Conservation (phyloP, 2,888 invertebrate species). For the Carterocephalus palaemon region DNA sequence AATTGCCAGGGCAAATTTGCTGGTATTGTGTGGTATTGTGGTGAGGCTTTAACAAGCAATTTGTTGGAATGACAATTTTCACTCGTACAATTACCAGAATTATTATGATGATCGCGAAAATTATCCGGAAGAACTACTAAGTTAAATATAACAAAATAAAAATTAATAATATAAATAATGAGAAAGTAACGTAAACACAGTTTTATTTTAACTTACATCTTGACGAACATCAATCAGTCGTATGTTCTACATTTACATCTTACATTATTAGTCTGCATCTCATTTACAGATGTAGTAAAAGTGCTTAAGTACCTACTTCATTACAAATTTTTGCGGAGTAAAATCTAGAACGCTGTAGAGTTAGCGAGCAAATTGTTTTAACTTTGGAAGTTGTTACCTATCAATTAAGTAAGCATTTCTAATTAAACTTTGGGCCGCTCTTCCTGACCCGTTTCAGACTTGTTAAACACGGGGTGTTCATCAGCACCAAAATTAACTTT, state of each 20-base stretch:
- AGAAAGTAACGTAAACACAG: too few species aligned
- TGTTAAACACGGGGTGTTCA: constrained; percentile 18
- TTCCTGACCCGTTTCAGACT: constrained; percentile 27
- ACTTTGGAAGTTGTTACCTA: constrained; percentile 34
- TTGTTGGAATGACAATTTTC: neutral
- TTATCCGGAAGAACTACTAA: too few species aligned
- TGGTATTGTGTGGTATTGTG: constrained; percentile 10
- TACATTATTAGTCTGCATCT: too few species aligned
- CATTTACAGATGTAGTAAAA: too few species aligned
- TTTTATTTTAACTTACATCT: neutral
- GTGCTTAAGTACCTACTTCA: constrained; percentile 4
- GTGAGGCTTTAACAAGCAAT: constrained; percentile 8
- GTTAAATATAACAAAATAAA: too few species aligned
- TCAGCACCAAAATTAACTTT: constrained; percentile 17
- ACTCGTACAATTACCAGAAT: neutral
- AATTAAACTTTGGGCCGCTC: constrained; percentile 66
- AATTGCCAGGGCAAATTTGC: constrained; percentile 10
- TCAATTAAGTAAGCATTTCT: constrained; percentile 60
- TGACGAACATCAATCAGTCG: too few species aligned
- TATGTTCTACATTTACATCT: too few species aligned
- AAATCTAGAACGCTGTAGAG: constrained; percentile 30
- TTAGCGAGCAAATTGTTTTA: constrained; percentile 52
- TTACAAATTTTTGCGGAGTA: constrained; percentile 9
- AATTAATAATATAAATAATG: too few species aligned
- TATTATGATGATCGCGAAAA: neutral